Evolutionary conservation across 2,888 invertebrate genomes (phyloP).

Genomic region (Platypus cylindrus): DNA sequence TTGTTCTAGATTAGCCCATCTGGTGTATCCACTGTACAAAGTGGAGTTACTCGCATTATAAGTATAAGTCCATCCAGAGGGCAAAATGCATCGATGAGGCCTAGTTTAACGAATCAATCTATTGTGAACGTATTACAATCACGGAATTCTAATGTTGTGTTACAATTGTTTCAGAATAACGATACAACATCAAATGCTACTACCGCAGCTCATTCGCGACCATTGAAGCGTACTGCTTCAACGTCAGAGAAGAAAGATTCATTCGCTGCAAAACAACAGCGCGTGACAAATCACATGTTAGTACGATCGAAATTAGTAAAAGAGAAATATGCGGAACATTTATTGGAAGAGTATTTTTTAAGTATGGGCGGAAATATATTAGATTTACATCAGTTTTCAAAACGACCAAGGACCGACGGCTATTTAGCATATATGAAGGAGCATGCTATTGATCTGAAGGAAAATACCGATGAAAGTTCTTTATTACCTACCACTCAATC

Average conservation of each 20-base stretch:
- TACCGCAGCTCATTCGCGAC: slow-evolving; percentile 20
- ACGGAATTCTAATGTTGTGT: slow-evolving; percentile 28
- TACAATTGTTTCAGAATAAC: slow-evolving; percentile 26
- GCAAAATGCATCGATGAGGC: slow-evolving; percentile 26
- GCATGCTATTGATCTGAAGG: slow-evolving; percentile 31
- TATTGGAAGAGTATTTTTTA: slow-evolving; percentile 76
- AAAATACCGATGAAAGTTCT: slow-evolving; percentile 28
- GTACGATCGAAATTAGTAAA: slow-evolving; percentile 54
- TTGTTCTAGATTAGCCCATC: slow-evolving; percentile 22
- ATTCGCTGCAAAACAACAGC: slow-evolving; percentile 45
- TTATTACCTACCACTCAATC: slow-evolving; percentile 19
- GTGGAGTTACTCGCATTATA: slow-evolving; percentile 41
- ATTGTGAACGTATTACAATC: slow-evolving; percentile 34
- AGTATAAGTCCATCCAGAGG: slow-evolving; percentile 35
- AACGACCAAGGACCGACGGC: slow-evolving; percentile 62
- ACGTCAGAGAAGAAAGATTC: slow-evolving; percentile 37
- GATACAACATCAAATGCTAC: slow-evolving; percentile 12
- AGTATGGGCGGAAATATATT: slow-evolving; percentile 79
- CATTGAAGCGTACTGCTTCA: slow-evolving; percentile 37
- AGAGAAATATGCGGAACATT: slow-evolving; percentile 64
- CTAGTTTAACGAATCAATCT: slow-evolving; percentile 35
- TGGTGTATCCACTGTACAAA: slow-evolving; percentile 26
- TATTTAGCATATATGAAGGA: slow-evolving; percentile 64
- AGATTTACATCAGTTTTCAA: slow-evolving; percentile 77
- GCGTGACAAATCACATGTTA: slow-evolving; percentile 59